Percentiles rank a stretch among this genome's conserved stretches.
phyloP scores from a whole-genome alignment of 2,113 vertebrate species.

The Ovis aries region ARS-UI_Ramb_v3.0 NC_056059.1:107174001-107174500 shows the following conservation, averaged over 20 bases:
- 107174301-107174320: fast-evolving
- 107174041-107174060: too few relatives aligned
- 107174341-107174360: fast-evolving
- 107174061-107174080: not conserved
- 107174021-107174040: not conserved
- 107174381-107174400: not conserved
- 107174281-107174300: not conserved
- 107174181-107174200: not conserved
- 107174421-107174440: too few relatives aligned
- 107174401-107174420: fast-evolving
- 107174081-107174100: not conserved
- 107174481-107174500: not conserved
- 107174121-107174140: not conserved
- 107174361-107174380: not conserved
- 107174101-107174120: not conserved
- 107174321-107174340: not conserved
- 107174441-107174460: not conserved
- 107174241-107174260: not conserved
- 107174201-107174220: not conserved
- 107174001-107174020: not conserved
- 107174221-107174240: not conserved
- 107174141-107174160: not conserved
- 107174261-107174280: not conserved
- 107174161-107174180: not conserved
- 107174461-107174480: not conserved